Evolutionary conservation across 1,140 invertebrate species (phyloP).

Genomic region (Bombus waltoni): DNA sequence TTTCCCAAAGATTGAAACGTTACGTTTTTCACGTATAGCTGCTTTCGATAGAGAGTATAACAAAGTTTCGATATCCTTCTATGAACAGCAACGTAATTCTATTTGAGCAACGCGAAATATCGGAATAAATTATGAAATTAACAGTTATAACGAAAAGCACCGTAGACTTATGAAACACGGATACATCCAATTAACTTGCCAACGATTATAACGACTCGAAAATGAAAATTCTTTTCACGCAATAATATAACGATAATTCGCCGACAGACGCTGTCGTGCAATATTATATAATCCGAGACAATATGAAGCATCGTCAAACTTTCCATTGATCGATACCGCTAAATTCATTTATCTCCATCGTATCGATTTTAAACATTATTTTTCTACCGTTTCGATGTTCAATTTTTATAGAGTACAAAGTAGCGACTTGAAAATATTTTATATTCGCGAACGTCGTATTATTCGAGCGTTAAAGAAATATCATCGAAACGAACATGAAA

Average conservation of each 20-base stretch:
- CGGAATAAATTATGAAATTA: neutral
- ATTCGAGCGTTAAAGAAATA: too few species aligned
- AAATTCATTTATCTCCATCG: neutral
- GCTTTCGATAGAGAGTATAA: neutral
- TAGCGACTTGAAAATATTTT: too few species aligned
- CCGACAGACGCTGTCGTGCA: neutral
- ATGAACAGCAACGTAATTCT: neutral
- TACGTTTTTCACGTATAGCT: rapidly evolving
- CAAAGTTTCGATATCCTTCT: too few species aligned
- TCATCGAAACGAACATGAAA: neutral
- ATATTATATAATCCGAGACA: neutral
- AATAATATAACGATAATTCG: neutral
- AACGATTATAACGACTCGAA: neutral
- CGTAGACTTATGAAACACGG: neutral
- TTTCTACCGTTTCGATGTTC: too few species aligned
- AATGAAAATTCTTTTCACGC: neutral
- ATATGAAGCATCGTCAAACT: neutral
- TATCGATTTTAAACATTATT: too few species aligned
- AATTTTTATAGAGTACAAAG: too few species aligned
- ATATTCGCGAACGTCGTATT: too few species aligned
- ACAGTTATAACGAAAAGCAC: neutral
- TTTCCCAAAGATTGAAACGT: neutral
- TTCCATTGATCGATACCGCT: constrained; percentile 19
- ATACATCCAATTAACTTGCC: neutral
- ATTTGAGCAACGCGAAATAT: neutral